Evolutionary conservation across 2,797 vertebrate species (phyloP).

Genomic region (Sebastiscus tertius): DNA sequence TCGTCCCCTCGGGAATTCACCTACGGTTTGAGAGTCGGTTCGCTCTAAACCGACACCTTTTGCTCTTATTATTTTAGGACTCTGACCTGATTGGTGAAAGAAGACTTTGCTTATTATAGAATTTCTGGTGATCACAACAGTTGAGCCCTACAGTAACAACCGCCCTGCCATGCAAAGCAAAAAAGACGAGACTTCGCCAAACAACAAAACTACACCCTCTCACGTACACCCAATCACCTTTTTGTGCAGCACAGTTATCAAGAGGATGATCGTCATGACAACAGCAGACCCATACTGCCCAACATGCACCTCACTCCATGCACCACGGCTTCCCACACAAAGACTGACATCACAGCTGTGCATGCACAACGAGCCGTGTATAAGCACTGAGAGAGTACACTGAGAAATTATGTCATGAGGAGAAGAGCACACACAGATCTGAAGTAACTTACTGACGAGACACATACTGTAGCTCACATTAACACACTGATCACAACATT

Average conservation of each 20-base stretch:
- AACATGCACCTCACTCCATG: constrained; percentile 82
- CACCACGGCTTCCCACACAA: constrained; percentile 76
- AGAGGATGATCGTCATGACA: constrained; percentile 77
- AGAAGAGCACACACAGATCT: constrained; percentile 25
- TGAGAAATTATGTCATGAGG: constrained; percentile 46
- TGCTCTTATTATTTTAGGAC: constrained; percentile 99
- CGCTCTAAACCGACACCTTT: constrained; percentile 98
- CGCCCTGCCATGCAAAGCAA: constrained; percentile 79
- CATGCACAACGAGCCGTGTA: constrained; percentile 72
- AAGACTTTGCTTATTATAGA: constrained; percentile 94
- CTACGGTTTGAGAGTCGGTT: constrained; percentile 99
- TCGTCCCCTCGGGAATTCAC: constrained; percentile 94
- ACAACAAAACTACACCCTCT: constrained; percentile 47
- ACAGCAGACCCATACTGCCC: constrained; percentile 67
- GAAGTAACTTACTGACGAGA: not conserved
- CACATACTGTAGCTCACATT: not conserved
- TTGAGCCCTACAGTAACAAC: constrained; percentile 45
- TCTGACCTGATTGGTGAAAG: constrained; percentile 97
- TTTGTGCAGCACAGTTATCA: constrained; percentile 47
- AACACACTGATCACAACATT: constrained; percentile 20
- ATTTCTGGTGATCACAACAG: constrained; percentile 80
- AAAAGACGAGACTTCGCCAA: constrained; percentile 38
- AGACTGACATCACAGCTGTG: constrained; percentile 73
- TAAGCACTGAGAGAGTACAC: constrained; percentile 45
- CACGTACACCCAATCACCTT: constrained; percentile 31